These are phyloP conservation scores for Metacarcinus magister DNA, from an alignment of 2,888 invertebrate species.

Conservation along the genomic window DNA sequence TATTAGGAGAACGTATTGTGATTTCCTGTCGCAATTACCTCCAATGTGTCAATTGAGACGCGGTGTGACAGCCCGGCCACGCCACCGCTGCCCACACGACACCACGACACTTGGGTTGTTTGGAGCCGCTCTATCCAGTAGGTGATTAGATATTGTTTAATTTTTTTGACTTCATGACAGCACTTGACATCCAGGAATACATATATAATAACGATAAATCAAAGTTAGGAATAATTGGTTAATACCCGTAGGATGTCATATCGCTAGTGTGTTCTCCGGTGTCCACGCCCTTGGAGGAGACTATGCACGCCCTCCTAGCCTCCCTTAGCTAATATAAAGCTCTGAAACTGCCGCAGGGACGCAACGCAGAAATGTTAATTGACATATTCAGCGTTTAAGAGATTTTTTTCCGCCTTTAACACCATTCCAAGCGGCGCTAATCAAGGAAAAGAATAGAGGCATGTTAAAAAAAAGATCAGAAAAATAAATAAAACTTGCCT, in stretches of 20 bases:
- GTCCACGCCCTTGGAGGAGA: background rate
- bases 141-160: background rate
- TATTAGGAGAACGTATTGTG: slow-evolving; percentile 20
- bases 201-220: background rate
- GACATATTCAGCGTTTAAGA: background rate
- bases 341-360: background rate
- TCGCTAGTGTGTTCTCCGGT: background rate
- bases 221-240: background rate
- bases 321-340: background rate
- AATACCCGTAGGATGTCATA: background rate
- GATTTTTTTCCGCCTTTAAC: background rate
- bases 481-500: too few species aligned
- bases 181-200: background rate
- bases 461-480: too few species aligned
- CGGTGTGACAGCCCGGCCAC: slow-evolving; percentile 56
- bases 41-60: slow-evolving; percentile 58
- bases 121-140: background rate
- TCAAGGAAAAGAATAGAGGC: background rate
- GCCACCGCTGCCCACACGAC: background rate
- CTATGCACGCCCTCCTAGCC: background rate
- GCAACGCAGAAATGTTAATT: background rate
- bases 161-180: background rate
- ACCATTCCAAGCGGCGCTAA: background rate
- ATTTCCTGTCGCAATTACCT: slow-evolving; percentile 64
- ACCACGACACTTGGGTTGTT: background rate